These are phyloP conservation scores for Drosophila diplacantha DNA, from an alignment of 2,888 invertebrate genomes.

Conservation along the genomic window DNA sequence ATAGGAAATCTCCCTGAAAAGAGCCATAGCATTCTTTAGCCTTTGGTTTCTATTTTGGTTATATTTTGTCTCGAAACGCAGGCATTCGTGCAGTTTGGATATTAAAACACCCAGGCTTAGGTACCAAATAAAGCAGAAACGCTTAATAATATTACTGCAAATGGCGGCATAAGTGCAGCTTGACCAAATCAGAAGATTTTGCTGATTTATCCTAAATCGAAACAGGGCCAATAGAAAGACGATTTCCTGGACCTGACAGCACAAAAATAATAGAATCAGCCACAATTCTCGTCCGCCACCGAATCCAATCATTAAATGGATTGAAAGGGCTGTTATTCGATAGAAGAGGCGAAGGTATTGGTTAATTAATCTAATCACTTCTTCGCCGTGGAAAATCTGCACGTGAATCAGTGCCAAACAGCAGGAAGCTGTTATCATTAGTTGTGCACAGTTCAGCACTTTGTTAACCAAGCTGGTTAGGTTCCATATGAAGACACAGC, in stretches of 20 bases:
- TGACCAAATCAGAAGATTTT: not conserved
- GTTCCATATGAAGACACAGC: not conserved
- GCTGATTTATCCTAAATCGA: too few species aligned
- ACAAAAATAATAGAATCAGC: not conserved
- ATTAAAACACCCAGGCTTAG: conserved; percentile 8
- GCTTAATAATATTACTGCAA: not conserved
- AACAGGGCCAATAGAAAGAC: not conserved
- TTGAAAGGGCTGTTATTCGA: not conserved
- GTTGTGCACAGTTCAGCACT: not conserved
- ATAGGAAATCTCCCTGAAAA: not conserved
- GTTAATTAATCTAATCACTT: conserved; percentile 5
- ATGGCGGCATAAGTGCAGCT: not conserved
- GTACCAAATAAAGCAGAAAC: conserved; percentile 1
- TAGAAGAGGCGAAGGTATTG: not conserved
- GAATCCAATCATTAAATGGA: not conserved
- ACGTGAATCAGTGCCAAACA: conserved; percentile 32
- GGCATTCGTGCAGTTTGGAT: not conserved
- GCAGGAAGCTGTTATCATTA: conserved; percentile 25
- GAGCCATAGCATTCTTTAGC: not conserved
- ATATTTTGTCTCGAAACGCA: not conserved
- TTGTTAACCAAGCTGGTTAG: not conserved
- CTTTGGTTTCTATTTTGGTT: not conserved
- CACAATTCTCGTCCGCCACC: conserved; percentile 6
- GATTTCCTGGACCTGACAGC: conserved; percentile 1
- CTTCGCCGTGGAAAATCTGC: not conserved